Percentiles rank a stretch among this genome's conserved stretches.
phyloP scores from a whole-genome alignment of 2,113 vertebrate genomes.

The Callopanchax toddi region DNA sequence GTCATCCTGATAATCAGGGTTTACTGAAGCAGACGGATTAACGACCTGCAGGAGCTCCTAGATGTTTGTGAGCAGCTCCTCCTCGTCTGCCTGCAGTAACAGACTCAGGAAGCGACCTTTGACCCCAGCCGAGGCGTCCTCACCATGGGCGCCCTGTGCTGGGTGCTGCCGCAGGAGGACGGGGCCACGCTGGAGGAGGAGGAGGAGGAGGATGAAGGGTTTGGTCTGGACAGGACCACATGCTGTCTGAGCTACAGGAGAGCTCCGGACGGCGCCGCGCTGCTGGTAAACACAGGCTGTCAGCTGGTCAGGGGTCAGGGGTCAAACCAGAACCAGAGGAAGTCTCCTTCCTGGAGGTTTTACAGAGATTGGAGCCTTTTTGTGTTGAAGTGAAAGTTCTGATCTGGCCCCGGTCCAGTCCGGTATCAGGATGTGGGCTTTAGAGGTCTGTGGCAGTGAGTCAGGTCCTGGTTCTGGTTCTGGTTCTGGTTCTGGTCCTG shows the following conservation, averaged over 20 bases:
- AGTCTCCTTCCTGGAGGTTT: no score
- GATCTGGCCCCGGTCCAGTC: no score
- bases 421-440: no score
- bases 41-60: neutral
- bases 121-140: constrained; percentile 6
- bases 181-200: constrained; percentile 40
- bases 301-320: neutral
- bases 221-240: constrained; percentile 41
- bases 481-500: no score
- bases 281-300: constrained; percentile 55
- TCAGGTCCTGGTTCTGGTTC: no score
- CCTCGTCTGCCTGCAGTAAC: neutral
- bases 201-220: constrained; percentile 21
- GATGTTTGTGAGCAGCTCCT: constrained; percentile 14
- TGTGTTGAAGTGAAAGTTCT: no score
- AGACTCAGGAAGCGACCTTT: constrained; percentile 26
- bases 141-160: constrained; percentile 64
- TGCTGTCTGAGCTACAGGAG: constrained; percentile 46
- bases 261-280: constrained; percentile 23
- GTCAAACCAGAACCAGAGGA: no score
- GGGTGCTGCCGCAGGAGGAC: constrained; percentile 63
- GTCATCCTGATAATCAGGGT: constrained; percentile 51
- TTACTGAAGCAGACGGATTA: constrained; percentile 46
- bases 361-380: no score
- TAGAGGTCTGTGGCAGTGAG: no score